A percentile compares a stretch with the other conserved stretches of the same genome.
These are phyloP conservation scores for Ellobius talpinus DNA, from an alignment of 2,113 vertebrate species.

Conservation along the genomic window DNA sequence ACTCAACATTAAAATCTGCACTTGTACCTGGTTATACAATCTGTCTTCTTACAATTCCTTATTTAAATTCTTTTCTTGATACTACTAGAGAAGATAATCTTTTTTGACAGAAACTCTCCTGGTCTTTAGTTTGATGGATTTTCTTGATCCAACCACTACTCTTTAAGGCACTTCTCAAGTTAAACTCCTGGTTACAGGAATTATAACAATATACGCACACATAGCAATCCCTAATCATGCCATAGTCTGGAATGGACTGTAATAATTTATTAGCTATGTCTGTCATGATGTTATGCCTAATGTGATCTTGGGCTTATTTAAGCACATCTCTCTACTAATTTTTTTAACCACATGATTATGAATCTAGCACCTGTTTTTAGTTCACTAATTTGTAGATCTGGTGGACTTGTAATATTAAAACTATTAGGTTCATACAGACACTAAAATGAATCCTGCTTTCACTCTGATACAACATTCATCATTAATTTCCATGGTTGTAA, in stretches of 20 bases:
- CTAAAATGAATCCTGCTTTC: neutral
- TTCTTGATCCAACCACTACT: neutral
- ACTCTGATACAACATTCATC: neutral
- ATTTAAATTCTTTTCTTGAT: neutral
- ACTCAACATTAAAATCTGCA: neutral
- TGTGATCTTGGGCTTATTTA: neutral
- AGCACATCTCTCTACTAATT: fast-evolving
- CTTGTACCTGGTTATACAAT: neutral
- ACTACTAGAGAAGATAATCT: neutral
- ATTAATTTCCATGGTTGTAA: neutral
- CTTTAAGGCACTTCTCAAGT: neutral
- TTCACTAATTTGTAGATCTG: neutral
- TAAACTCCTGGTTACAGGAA: neutral
- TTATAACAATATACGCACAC: neutral
- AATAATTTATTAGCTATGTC: neutral
- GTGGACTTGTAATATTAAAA: neutral
- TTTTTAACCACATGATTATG: neutral
- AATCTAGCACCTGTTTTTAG: neutral
- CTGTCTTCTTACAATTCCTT: neutral
- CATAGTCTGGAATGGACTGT: neutral
- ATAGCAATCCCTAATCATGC: neutral
- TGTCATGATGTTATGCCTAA: neutral
- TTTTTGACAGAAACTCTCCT: neutral
- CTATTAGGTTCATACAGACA: neutral
- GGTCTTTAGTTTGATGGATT: neutral